phyloP scores from a whole-genome alignment of 1,140 invertebrate species.

The Teleopsis dalmanni region DNA sequence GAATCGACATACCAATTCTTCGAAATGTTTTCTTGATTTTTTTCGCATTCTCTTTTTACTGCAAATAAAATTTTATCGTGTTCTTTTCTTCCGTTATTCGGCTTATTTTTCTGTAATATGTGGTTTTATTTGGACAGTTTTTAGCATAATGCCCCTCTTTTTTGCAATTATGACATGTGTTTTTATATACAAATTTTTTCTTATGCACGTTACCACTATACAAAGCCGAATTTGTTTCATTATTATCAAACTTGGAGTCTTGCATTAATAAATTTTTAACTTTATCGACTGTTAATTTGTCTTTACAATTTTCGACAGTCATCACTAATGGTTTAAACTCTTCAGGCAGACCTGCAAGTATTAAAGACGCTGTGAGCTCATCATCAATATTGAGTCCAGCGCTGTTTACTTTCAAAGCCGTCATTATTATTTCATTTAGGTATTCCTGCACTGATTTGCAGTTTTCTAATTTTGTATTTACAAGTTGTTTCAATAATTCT shows the following conservation, averaged over 20 bases:
- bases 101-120: no score
- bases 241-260: slow-evolving; percentile 29
- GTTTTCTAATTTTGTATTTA: slow-evolving; percentile 10
- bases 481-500: slow-evolving; percentile 11
- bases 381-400: slow-evolving; percentile 11
- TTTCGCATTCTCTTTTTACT: no score
- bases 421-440: slow-evolving; percentile 8
- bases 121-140: no score
- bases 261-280: slow-evolving; percentile 35
- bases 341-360: slow-evolving; percentile 7
- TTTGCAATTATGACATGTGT: no score
- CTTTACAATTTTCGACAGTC: slow-evolving; percentile 18
- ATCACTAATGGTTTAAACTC: slow-evolving; percentile 11
- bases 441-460: slow-evolving; percentile 7
- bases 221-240: no score
- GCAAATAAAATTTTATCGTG: no score
- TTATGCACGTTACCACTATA: no score
- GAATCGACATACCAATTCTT: no score
- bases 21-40: no score
- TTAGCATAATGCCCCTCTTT: no score
- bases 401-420: slow-evolving; percentile 11
- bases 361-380: slow-evolving; percentile 9
- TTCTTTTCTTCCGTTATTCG: no score
- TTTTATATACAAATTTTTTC: no score
- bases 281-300: slow-evolving; percentile 24